A percentile compares a stretch with the other conserved stretches of the same genome.
These are phyloP conservation scores for Chromis chromis DNA, from an alignment of 2,797 vertebrate species.

Conservation along the genomic window DNA sequence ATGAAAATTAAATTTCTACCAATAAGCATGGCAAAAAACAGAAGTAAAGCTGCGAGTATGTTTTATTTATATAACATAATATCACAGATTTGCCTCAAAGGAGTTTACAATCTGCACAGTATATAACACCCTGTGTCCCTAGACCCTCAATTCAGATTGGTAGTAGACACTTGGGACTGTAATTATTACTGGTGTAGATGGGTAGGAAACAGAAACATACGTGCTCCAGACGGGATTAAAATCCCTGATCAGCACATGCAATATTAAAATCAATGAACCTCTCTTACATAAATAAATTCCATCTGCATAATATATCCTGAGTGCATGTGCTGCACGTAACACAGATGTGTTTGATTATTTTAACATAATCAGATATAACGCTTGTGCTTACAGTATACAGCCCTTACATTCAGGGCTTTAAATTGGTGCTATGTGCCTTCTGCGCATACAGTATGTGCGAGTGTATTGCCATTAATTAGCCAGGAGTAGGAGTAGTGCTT, in stretches of 20 bases:
- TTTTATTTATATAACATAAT: background rate
- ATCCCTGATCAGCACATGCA: conserved; percentile 52
- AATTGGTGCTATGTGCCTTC: too few species aligned
- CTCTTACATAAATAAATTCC: conserved; percentile 61
- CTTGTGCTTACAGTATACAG: background rate
- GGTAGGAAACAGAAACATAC: conserved; percentile 48
- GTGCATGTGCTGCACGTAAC: conserved; percentile 25
- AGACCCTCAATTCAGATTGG: conserved; percentile 2
- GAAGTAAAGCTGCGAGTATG: too few species aligned
- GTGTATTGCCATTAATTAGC: too few species aligned
- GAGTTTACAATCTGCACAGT: background rate
- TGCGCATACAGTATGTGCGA: too few species aligned
- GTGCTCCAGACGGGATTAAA: conserved; percentile 57
- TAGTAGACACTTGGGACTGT: conserved; percentile 30
- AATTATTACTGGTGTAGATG: conserved; percentile 27
- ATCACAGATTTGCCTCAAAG: too few species aligned
- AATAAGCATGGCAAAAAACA: too few species aligned
- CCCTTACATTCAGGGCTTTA: too few species aligned
- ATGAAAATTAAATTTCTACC: background rate
- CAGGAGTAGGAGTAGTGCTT: background rate
- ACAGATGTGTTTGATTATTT: conserved; percentile 39
- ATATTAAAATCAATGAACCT: conserved; percentile 55
- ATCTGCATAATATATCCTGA: conserved; percentile 50
- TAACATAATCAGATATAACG: background rate
- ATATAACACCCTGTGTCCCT: background rate